These are phyloP conservation scores for Strigamia transsilvanica DNA, from an alignment of 2,888 invertebrate species.

Conservation along the genomic window DNA sequence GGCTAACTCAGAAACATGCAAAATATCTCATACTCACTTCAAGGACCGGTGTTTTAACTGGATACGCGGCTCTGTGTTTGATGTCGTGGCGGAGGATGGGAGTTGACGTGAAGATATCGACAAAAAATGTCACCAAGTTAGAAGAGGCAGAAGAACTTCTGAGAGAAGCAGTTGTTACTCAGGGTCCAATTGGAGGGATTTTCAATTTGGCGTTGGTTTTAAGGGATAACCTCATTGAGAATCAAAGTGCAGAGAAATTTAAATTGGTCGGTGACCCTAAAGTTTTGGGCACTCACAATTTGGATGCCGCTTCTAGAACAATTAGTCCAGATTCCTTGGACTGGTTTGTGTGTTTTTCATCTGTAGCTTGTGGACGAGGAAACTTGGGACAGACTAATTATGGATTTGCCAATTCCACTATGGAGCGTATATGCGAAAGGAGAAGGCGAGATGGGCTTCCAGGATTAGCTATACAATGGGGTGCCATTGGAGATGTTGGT, in stretches of 20 bases:
- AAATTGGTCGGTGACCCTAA: slow-evolving; percentile 84
- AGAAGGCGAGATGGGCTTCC: slow-evolving; percentile 85
- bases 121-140: slow-evolving; percentile 72
- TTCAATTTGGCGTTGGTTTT: slow-evolving; percentile 94
- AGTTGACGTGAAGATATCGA: slow-evolving; percentile 58
- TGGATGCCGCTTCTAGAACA: slow-evolving; percentile 81
- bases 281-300: slow-evolving; percentile 79
- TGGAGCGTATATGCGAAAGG: slow-evolving; percentile 93
- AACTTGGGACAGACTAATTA: slow-evolving; percentile 97
- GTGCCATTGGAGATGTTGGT: slow-evolving; percentile 97
- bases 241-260: slow-evolving; percentile 82
- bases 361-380: slow-evolving; percentile 95
- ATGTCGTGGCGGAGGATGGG: slow-evolving; percentile 68
- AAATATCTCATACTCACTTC: slow-evolving; percentile 85
- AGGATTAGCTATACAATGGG: slow-evolving; percentile 93
- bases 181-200: slow-evolving; percentile 82
- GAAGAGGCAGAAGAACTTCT: slow-evolving; percentile 77
- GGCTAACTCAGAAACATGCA: slow-evolving; percentile 89
- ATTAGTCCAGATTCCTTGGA: slow-evolving; percentile 77
- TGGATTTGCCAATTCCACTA: slow-evolving; percentile 94
- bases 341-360: slow-evolving; percentile 96
- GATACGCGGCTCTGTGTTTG: slow-evolving; percentile 89
- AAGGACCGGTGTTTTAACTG: slow-evolving; percentile 86
- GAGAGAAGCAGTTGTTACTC: slow-evolving; percentile 69
- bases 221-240: slow-evolving; percentile 85